Conservation (phyloP, 30 jellyfish, hydroid and myxozoan species). For the Pelagia noctiluca region DNA sequence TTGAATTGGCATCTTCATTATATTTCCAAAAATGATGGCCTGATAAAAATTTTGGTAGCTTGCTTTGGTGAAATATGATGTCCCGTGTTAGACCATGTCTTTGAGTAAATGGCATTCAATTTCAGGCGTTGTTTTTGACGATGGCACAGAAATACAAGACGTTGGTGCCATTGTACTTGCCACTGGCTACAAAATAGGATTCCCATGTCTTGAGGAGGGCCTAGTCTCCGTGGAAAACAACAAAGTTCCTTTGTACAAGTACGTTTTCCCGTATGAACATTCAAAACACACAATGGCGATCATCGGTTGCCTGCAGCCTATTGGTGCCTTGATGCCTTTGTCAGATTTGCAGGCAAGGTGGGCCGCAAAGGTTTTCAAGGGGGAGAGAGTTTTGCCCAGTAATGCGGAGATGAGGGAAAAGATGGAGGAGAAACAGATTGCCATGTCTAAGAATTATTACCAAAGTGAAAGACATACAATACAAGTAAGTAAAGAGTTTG, state of each 20-base stretch:
- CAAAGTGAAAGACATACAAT: conserved; percentile 78
- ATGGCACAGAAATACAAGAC: conserved; percentile 67
- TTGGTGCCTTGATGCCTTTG: conserved; percentile 88
- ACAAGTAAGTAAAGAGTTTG: conserved; percentile 60
- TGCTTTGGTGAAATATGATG: too few relatives aligned
- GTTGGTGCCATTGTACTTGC: conserved; percentile 79
- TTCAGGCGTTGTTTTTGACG: conserved; percentile 85
- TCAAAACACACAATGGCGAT: conserved; percentile 80
- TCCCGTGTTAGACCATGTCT: too few relatives aligned
- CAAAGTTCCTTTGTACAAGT: conserved; percentile 78
- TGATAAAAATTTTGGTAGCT: too few relatives aligned
- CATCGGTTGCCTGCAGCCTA: conserved; percentile 86
- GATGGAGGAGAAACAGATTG: conserved; percentile 13
- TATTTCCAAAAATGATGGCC: too few relatives aligned
- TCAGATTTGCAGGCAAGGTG: conserved; percentile 86
- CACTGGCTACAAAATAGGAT: conserved; percentile 86
- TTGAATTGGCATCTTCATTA: background rate
- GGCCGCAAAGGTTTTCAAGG: conserved; percentile 80
- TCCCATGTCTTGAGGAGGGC: conserved; percentile 78
- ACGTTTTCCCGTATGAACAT: conserved; percentile 71
- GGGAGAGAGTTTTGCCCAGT: conserved; percentile 54
- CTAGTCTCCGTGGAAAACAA: conserved; percentile 65
- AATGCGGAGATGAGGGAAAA: conserved; percentile 56
- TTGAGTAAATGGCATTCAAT: background rate
- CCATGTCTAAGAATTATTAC: conserved; percentile 53